phyloP scores from a whole-genome alignment of 2,888 invertebrate species.

The Andrena trimmerana region DNA sequence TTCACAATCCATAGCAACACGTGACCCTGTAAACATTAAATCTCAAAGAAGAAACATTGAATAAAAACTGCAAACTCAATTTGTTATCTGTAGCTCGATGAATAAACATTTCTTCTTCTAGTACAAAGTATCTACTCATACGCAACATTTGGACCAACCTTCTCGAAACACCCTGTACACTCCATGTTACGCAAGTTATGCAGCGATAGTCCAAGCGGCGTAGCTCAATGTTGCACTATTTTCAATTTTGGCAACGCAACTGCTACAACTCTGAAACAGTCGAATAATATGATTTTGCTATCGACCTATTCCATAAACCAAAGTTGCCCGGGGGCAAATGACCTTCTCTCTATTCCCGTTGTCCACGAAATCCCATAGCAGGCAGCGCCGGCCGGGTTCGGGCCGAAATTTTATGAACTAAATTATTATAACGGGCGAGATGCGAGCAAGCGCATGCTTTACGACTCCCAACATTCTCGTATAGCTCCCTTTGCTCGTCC shows the following conservation, averaged over 20 bases:
- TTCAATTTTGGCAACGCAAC: constrained; percentile 13
- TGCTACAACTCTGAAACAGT: background rate
- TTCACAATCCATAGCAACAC: too few relatives aligned
- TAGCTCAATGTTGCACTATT: background rate
- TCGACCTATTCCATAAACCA: constrained; percentile 37
- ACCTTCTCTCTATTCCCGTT: constrained; percentile 41
- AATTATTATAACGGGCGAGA: constrained; percentile 81
- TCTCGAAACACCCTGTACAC: too few relatives aligned
- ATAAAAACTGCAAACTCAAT: too few relatives aligned
- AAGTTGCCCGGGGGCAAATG: constrained; percentile 36
- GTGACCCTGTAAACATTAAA: too few relatives aligned
- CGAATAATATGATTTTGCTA: constrained; percentile 23
- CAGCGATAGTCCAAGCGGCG: background rate
- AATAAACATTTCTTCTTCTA: too few relatives aligned
- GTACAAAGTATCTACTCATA: too few relatives aligned
- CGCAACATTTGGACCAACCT: too few relatives aligned
- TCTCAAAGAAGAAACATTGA: too few relatives aligned
- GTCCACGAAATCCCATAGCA: constrained; percentile 53
- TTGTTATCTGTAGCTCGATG: too few relatives aligned
- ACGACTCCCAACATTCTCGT: constrained; percentile 82
- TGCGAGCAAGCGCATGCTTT: constrained; percentile 74
- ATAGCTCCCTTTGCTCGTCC: constrained; percentile 77
- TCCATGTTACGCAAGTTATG: too few relatives aligned
- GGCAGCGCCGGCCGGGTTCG: constrained; percentile 32
- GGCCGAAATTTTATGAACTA: constrained; percentile 79